Base-by-base conservation (phyloP, 2,797 vertebrate species). In the Malurus splendens region DNA sequence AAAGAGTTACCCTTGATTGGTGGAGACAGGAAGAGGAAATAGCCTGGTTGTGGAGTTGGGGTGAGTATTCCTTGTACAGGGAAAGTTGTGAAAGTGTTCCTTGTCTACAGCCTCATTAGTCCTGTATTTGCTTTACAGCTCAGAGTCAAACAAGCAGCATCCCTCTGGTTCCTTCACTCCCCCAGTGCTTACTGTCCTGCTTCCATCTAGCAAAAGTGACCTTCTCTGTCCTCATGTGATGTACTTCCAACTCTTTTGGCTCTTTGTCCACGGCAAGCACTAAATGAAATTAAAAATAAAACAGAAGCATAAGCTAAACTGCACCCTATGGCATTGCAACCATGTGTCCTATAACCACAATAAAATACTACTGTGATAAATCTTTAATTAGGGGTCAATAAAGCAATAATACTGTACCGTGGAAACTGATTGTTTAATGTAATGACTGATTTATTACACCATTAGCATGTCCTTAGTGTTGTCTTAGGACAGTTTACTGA, bases 331-430 rank as follows among this genome's bases (percentile, higher is more conserved):
- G 93, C 82, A 95, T 91, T 95, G 77, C 80, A 95, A 59, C 82
- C 79, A 80, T 71, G 82, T 90, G 87, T 95, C 90, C 84, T 96
- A 82, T 92, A 96, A 89, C 90, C 90, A 93, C 87, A 90, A 84
- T 94, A 95, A 96, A 96, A 95, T 87, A 88, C 80, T 90, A 76
- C 90, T 93, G 88, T 73, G 90, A 93, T 96, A 96, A 96, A 97
- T 96, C 93, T 95, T 95, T 93, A 93, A 94, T 80, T 85, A 92
- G 89, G 79, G 93, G 90, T 97, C 96, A 95, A 96, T 97, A 97
- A 95, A 96, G 91, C 96, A 95, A 93, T 97, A 96, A 94, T 93
- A 95, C 73, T 88, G 77, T 87, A 90, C 56, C 84, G 93, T 88
- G 75, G 59, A 96, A 96, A 95, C 94, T 88, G 92, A 96, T 95